These are phyloP conservation scores for Haliclona indistincta DNA, from an alignment of 37 sponge, comb jelly and placozoan genomes.

Conservation along the genomic window DNA sequence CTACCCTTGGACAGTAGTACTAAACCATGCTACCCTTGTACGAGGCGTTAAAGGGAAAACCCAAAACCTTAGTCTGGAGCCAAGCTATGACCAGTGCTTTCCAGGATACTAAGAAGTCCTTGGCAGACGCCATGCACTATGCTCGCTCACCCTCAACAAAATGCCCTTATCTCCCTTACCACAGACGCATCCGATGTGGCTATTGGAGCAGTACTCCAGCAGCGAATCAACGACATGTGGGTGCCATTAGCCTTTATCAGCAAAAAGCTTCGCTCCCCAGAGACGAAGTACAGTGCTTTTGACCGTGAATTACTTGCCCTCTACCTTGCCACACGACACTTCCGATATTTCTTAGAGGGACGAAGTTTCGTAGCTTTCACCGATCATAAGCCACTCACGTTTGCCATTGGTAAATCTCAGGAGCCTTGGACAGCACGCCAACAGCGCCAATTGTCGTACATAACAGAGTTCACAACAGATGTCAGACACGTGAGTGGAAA, in stretches of 20 bases:
- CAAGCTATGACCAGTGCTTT: conserved; percentile 7
- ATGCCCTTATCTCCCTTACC: conserved; percentile 18
- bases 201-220: conserved; percentile 40
- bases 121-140: conserved; percentile 3
- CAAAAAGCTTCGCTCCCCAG: conserved; percentile 7
- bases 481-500: conserved; percentile 29
- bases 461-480: conserved; percentile 30
- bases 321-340: conserved; percentile 15
- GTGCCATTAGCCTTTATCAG: conserved; percentile 26
- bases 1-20: no score
- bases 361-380: conserved; percentile 8
- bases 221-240: conserved; percentile 16
- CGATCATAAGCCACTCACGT: conserved; percentile 32
- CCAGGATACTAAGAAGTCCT: conserved; percentile 2
- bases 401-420: conserved; percentile 1
- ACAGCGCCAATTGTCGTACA: conserved; percentile 29
- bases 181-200: conserved; percentile 32
- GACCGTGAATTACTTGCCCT: conserved; percentile 43
- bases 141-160: conserved; percentile 8
- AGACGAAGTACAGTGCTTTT: conserved; percentile 36
- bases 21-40: conserved; percentile 45
- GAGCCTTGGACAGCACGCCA: conserved; percentile 13
- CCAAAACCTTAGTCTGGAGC: conserved; percentile 27
- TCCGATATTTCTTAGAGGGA: conserved; percentile 45
- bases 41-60: conserved; percentile 26